Evolutionary conservation across 1,140 invertebrate species (phyloP).

Genomic region (Monomorium pharaonis): DNA sequence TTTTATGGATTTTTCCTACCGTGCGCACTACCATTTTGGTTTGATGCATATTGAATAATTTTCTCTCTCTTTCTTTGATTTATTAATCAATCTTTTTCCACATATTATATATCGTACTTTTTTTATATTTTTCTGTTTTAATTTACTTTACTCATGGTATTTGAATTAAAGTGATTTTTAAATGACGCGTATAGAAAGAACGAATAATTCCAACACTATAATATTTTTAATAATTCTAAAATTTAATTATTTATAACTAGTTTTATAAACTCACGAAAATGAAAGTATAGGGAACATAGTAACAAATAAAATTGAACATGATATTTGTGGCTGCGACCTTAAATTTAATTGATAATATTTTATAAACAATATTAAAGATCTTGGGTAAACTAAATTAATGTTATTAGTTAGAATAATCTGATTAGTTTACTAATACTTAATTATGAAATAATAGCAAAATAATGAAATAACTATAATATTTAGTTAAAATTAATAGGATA

Average conservation of each 20-base stretch:
- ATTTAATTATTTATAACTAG: not conserved
- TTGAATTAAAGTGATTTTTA: not conserved
- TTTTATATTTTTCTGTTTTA: not conserved
- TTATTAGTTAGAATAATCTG: too few species aligned
- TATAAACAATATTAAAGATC: too few species aligned
- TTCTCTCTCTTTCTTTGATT: not conserved
- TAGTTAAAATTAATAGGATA: not conserved
- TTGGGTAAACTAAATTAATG: not conserved
- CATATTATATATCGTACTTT: not conserved
- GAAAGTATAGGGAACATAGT: not conserved
- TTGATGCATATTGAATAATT: not conserved
- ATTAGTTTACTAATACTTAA: too few species aligned
- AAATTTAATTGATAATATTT: too few species aligned
- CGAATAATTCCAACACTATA: not conserved
- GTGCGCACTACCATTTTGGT: not conserved
- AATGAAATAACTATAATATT: not conserved
- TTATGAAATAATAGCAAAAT: not conserved
- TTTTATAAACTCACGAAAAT: not conserved
- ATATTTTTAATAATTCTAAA: not conserved
- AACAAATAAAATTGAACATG: not conserved
- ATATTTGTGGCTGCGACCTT: not conserved
- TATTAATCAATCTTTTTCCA: not conserved
- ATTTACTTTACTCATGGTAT: not conserved
- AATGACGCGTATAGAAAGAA: not conserved
- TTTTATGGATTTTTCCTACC: not conserved